These are phyloP conservation scores for Galemys pyrenaicus DNA, from an alignment of 2,113 vertebrate genomes.

Conservation along the genomic window DNA sequence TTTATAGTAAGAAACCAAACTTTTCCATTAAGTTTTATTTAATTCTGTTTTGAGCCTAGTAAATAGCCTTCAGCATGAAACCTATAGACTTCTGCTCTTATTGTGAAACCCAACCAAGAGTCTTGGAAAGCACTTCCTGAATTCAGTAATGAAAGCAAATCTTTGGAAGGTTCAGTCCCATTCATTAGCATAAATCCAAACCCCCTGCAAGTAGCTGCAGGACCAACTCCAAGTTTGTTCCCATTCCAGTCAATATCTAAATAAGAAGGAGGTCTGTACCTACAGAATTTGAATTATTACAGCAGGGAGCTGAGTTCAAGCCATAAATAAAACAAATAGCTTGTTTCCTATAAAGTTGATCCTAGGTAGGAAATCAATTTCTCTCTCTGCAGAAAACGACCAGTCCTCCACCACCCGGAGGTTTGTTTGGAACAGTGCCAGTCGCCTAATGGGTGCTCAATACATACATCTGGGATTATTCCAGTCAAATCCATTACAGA, in stretches of 20 bases:
- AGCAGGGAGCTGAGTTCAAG: constrained; percentile 74
- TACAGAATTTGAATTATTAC: constrained; percentile 72
- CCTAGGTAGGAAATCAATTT: constrained; percentile 74
- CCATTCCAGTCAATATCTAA: constrained; percentile 70
- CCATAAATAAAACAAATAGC: constrained; percentile 75
- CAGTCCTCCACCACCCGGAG: constrained; percentile 48
- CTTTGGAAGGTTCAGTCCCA: constrained; percentile 7
- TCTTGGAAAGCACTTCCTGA: constrained; percentile 30
- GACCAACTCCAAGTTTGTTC: constrained; percentile 28
- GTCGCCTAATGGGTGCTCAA: constrained; percentile 51
- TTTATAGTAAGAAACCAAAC: constrained; percentile 53
- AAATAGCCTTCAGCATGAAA: constrained; percentile 43
- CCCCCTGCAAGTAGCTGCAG: constrained; percentile 52
- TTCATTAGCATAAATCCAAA: constrained; percentile 69
- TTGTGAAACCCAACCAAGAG: constrained; percentile 4
- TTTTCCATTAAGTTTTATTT: constrained; percentile 60
- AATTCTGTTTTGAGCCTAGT: constrained; percentile 44
- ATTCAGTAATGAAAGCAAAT: constrained; percentile 62
- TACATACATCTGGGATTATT: constrained; percentile 60
- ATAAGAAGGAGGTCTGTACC: constrained; percentile 55
- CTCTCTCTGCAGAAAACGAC: constrained; percentile 62
- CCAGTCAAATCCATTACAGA: constrained; percentile 36
- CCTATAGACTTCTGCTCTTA: constrained; percentile 39
- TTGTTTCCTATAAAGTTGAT: constrained; percentile 64
- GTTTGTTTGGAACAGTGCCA: constrained; percentile 62